Conservation (phyloP, 2,797 vertebrate genomes). For the Tamandua tetradactyla region DNA sequence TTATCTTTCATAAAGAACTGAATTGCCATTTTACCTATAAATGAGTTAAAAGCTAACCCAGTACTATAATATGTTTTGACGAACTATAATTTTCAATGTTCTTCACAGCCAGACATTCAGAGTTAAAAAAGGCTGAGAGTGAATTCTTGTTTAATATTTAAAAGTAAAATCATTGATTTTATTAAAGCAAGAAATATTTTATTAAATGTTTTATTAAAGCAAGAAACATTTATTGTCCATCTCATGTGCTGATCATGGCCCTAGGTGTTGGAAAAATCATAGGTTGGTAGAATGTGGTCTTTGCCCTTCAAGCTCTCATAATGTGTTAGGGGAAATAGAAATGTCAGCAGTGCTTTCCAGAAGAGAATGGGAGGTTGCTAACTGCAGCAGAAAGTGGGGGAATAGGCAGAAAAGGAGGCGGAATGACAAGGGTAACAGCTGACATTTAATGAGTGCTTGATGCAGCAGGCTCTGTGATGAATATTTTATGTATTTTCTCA, state of each 20-base stretch:
- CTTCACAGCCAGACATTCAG: background rate
- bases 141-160: background rate
- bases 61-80: background rate
- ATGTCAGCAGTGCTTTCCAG: background rate
- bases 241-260: background rate
- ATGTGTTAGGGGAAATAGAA: background rate
- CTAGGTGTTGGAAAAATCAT: background rate
- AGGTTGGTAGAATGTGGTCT: background rate
- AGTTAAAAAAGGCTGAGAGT: background rate
- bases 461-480: background rate
- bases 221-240: background rate
- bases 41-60: background rate
- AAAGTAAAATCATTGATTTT: slow-evolving; percentile 22
- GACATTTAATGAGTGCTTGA: background rate
- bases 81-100: background rate
- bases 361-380: background rate
- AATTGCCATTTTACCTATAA: background rate
- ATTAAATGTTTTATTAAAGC: background rate
- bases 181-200: background rate
- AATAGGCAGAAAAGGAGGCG: no score
- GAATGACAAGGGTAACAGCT: background rate
- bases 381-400: no score
- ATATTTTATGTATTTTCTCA: background rate
- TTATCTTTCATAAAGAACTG: background rate
- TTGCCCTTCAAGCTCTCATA: background rate